A percentile compares a stretch with the other conserved stretches of the same genome.
Evolutionary conservation across 2,113 vertebrate genomes (phyloP).

Genomic region (Platysternon megacephalum): DNA sequence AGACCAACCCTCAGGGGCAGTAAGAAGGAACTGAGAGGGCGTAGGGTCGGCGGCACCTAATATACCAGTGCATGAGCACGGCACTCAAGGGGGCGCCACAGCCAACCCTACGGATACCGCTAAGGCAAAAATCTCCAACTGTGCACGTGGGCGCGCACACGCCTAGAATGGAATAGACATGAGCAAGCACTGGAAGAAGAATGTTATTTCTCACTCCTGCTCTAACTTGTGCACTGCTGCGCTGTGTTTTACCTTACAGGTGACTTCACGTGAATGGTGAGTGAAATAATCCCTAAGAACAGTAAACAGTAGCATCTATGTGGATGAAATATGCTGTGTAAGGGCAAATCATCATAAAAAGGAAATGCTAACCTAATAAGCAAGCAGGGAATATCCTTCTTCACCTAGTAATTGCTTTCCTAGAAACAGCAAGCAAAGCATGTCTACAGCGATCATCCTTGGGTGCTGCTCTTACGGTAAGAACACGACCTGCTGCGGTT

Average conservation of each 20-base stretch:
- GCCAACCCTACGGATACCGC: no score
- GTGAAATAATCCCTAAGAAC: not conserved
- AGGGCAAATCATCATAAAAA: not conserved
- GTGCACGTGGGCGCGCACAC: no score
- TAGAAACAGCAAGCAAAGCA: not conserved
- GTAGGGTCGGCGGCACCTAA: no score
- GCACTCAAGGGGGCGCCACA: no score
- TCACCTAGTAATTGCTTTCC: not conserved
- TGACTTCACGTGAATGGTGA: not conserved
- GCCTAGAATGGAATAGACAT: no score
- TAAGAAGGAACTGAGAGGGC: no score
- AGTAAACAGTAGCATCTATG: not conserved
- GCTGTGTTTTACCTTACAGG: not conserved
- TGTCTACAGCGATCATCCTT: not conserved
- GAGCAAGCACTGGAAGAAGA: not conserved
- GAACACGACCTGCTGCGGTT: not conserved
- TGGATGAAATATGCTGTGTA: not conserved
- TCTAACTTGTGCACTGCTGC: not conserved
- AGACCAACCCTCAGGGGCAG: no score
- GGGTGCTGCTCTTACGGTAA: accelerated
- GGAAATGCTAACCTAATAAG: not conserved
- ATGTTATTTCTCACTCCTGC: not conserved
- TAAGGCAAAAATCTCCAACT: no score
- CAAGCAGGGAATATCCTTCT: not conserved
- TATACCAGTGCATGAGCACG: no score